A percentile compares a stretch with the other conserved stretches of the same genome.
Conservation (phyloP, 2,113 vertebrate genomes). For the Turnix velox region DNA sequence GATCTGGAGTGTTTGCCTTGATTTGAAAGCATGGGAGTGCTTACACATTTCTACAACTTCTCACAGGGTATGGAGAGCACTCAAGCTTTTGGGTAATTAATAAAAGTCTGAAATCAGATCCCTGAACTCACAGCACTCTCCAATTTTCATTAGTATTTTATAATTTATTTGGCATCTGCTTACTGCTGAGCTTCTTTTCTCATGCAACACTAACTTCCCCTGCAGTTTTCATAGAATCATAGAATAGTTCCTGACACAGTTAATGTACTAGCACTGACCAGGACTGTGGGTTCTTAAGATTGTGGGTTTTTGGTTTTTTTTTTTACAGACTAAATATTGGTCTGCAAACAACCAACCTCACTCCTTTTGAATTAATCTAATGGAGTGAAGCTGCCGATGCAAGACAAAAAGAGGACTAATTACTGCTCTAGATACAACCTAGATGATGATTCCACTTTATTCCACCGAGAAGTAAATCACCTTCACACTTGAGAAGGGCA, state of each 20-base stretch:
- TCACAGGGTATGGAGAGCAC: not conserved
- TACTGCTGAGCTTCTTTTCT: not conserved
- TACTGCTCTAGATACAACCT: rapidly evolving
- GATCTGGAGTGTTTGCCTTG: not conserved
- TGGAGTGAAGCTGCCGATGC: not conserved
- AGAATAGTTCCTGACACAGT: not conserved
- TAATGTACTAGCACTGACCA: not conserved
- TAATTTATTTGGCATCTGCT: not conserved
- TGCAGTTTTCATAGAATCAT: no score
- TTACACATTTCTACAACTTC: not conserved
- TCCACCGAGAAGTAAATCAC: not conserved
- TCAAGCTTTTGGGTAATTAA: not conserved
- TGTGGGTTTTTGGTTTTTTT: not conserved
- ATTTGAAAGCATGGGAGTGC: not conserved
- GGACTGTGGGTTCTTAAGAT: not conserved
- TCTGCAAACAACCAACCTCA: not conserved
- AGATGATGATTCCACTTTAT: not conserved
- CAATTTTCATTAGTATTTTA: no score
- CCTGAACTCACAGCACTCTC: not conserved
- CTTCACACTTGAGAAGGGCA: not conserved
- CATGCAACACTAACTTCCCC: not conserved
- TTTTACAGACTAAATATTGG: not conserved
- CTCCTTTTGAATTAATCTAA: not conserved
- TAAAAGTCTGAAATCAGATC: not conserved
- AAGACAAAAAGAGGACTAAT: not conserved